A percentile compares a stretch with the other conserved stretches of the same genome.
Evolutionary conservation across 2,888 invertebrate species (phyloP).

Genomic region (Psococerastis gibbosa): DNA sequence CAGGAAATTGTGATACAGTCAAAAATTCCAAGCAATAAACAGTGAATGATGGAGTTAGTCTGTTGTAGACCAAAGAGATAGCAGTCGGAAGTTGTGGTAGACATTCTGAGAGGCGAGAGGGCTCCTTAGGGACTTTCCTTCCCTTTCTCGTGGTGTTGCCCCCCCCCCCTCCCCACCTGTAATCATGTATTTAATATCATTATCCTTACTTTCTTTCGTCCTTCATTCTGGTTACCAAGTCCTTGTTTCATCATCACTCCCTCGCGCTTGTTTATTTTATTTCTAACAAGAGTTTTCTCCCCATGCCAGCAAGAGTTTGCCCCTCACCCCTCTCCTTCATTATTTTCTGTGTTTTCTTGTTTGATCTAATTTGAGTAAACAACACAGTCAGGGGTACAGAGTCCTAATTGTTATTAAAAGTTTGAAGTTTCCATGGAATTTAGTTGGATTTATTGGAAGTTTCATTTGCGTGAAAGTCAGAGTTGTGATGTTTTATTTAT

Average conservation of each 20-base stretch:
- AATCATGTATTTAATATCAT: constrained; percentile 8
- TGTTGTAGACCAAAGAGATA: constrained; percentile 2
- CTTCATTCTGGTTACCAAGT: neutral
- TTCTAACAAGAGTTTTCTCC: neutral
- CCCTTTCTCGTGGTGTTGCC: neutral
- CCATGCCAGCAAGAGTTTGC: too few relatives aligned
- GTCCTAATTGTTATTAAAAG: neutral
- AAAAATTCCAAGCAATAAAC: too few relatives aligned
- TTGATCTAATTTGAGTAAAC: neutral
- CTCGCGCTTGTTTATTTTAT: neutral
- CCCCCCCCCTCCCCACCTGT: constrained; percentile 8
- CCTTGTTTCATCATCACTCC: neutral
- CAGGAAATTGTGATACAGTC: too few relatives aligned
- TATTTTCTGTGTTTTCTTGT: neutral
- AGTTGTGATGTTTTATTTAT: too few relatives aligned
- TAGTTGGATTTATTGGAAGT: too few relatives aligned
- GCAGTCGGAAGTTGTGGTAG: neutral
- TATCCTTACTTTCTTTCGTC: constrained; percentile 1
- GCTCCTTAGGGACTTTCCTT: neutral
- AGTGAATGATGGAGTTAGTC: too few relatives aligned
- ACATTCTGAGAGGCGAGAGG: neutral
- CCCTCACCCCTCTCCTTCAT: neutral
- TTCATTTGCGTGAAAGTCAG: too few relatives aligned
- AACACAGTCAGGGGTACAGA: neutral
- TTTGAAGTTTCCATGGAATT: too few relatives aligned